phyloP scores from a whole-genome alignment of 2,888 invertebrate genomes.

The Neria commutata region DNA sequence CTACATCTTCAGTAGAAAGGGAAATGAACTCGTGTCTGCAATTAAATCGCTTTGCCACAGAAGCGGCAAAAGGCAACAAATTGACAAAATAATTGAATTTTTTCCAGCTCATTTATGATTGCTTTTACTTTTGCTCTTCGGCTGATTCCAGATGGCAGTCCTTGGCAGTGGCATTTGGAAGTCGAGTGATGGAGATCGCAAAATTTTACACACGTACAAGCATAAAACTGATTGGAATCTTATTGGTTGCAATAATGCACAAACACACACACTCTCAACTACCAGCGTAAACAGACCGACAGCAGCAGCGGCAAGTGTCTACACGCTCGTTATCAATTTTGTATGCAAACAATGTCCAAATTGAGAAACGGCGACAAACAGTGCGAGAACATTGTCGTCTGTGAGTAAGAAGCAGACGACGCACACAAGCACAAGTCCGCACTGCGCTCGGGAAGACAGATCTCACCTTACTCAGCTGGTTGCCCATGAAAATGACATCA shows the following conservation, averaged over 20 bases:
- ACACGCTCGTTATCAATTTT: conserved; percentile 43
- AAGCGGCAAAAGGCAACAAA: no score
- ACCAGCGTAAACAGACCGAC: background rate
- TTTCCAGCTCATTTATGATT: background rate
- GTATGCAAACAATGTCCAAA: conserved; percentile 58
- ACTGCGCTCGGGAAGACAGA: no score
- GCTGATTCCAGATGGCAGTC: background rate
- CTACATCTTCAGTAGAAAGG: no score
- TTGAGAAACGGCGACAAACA: conserved; percentile 39
- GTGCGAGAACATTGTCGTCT: conserved; percentile 28
- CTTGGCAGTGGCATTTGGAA: no score
- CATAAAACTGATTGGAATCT: conserved; percentile 45
- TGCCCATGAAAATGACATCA: background rate
- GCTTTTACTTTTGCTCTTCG: background rate
- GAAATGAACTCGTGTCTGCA: no score
- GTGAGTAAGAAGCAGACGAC: no score
- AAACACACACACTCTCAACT: conserved; percentile 8
- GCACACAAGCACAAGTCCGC: background rate
- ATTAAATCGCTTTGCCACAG: no score
- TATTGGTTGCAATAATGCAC: conserved; percentile 46
- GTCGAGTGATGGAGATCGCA: no score
- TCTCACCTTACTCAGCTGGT: background rate
- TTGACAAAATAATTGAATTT: no score
- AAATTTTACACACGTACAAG: conserved; percentile 52
- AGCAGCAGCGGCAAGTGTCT: background rate